phyloP scores from a whole-genome alignment of 2,888 invertebrate species.

The Caenorhabditis sp. region DNA sequence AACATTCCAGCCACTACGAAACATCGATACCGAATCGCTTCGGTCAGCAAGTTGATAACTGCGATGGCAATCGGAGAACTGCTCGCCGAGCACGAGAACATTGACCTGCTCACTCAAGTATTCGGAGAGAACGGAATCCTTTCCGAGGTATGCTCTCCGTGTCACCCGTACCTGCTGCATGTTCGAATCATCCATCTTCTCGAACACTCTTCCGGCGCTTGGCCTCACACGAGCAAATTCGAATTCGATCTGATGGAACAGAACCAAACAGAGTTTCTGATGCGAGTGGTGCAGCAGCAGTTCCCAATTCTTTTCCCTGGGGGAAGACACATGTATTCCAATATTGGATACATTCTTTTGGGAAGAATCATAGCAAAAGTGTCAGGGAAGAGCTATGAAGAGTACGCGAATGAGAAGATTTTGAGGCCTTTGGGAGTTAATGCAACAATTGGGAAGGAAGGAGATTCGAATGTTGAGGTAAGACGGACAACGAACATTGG shows the following conservation, averaged over 20 bases:
- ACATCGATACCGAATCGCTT: slow-evolving; percentile 71
- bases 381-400: slow-evolving; percentile 67
- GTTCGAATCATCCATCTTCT: slow-evolving; percentile 67
- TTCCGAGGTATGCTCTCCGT: slow-evolving; percentile 50
- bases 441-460: slow-evolving; percentile 66
- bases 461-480: slow-evolving; percentile 38
- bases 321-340: slow-evolving; percentile 69
- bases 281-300: slow-evolving; percentile 54
- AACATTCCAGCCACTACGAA: slow-evolving; percentile 48
- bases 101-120: slow-evolving; percentile 59
- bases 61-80: slow-evolving; percentile 72
- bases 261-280: slow-evolving; percentile 68
- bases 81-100: slow-evolving; percentile 51
- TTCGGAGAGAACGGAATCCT: slow-evolving; percentile 68
- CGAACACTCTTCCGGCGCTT: slow-evolving; percentile 70
- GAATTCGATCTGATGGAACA: slow-evolving; percentile 71
- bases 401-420: slow-evolving; percentile 58
- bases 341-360: slow-evolving; percentile 73
- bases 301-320: slow-evolving; percentile 62
- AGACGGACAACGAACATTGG: background rate
- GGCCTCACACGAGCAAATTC: slow-evolving; percentile 70
- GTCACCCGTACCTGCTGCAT: slow-evolving; percentile 58
- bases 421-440: slow-evolving; percentile 64
- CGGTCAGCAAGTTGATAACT: slow-evolving; percentile 71
- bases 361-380: slow-evolving; percentile 71